A percentile compares a stretch with the other conserved stretches of the same genome.
phyloP scores from a whole-genome alignment of 2,797 vertebrate genomes.

The Propithecus perrieri region DNA sequence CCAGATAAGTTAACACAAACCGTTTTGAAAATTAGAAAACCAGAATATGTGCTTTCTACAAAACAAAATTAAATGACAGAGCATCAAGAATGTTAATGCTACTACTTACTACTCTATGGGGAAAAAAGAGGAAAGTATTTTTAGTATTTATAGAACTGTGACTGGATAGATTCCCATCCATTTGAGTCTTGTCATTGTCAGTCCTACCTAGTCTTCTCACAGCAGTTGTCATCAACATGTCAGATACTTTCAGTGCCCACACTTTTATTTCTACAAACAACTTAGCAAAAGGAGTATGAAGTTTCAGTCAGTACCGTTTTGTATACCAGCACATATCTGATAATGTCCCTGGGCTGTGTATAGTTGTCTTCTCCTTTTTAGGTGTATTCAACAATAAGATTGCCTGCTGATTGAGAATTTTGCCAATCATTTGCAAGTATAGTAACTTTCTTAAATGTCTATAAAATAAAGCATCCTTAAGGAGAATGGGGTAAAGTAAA shows the following conservation, averaged over 20 bases:
- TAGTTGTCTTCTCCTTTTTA: constrained; percentile 9
- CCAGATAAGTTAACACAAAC: neutral
- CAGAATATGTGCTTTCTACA: neutral
- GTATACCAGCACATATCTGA: neutral
- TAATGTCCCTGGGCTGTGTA: constrained; percentile 36
- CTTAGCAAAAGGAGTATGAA: constrained; percentile 38
- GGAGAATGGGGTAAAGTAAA: constrained; percentile 51
- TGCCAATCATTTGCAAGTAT: constrained; percentile 64
- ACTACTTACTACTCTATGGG: neutral
- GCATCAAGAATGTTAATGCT: constrained; percentile 41
- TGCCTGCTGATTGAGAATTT: constrained; percentile 42
- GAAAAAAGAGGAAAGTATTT: constrained; percentile 55
- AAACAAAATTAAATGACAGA: constrained; percentile 62
- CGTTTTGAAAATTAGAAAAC: constrained; percentile 34
- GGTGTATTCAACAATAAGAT: constrained; percentile 54
- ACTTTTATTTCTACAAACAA: constrained; percentile 64
- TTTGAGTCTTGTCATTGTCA: constrained; percentile 72
- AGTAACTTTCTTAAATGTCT: constrained; percentile 63
- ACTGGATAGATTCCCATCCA: constrained; percentile 71
- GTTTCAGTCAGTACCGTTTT: neutral
- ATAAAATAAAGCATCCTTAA: constrained; percentile 64
- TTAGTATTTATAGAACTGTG: constrained; percentile 60
- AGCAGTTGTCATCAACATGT: constrained; percentile 65
- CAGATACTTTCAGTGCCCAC: constrained; percentile 66
- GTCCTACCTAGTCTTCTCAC: constrained; percentile 70